These are phyloP conservation scores for Stenolophus ochropezus DNA, from an alignment of 2,888 invertebrate genomes.

Conservation along the genomic window DNA sequence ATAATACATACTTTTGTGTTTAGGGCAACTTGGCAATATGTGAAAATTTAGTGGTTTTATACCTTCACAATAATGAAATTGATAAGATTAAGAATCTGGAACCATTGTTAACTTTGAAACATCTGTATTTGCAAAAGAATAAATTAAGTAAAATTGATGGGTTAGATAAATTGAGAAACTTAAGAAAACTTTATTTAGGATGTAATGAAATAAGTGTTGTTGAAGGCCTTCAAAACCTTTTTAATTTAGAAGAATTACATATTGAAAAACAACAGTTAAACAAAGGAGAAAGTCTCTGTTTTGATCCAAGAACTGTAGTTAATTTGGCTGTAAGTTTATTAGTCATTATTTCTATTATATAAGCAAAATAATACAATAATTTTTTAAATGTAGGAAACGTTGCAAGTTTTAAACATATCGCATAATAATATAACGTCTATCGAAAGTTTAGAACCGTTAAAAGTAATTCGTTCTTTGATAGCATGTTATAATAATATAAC, in stretches of 20 bases:
- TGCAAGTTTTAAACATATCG: slow-evolving; percentile 79
- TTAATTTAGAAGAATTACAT: slow-evolving; percentile 79
- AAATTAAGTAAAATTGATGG: slow-evolving; percentile 84
- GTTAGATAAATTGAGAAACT: slow-evolving; percentile 78
- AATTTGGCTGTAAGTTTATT: slow-evolving; percentile 75
- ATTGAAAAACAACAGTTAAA: slow-evolving; percentile 80
- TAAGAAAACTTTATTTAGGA: slow-evolving; percentile 86
- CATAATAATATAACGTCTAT: slow-evolving; percentile 78
- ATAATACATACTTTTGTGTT: slow-evolving; percentile 49
- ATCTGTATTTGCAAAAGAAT: slow-evolving; percentile 88
- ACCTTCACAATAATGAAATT: slow-evolving; percentile 79
- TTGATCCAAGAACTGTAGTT: slow-evolving; percentile 79
- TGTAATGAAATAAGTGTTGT: slow-evolving; percentile 81
- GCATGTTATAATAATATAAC: slow-evolving; percentile 78
- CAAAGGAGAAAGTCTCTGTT: slow-evolving; percentile 77
- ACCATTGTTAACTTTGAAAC: slow-evolving; percentile 75
- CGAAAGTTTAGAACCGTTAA: slow-evolving; percentile 74
- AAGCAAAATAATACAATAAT: not conserved
- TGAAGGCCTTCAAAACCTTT: slow-evolving; percentile 80
- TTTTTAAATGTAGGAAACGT: slow-evolving; percentile 73
- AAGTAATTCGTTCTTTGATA: slow-evolving; percentile 75
- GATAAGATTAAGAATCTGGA: slow-evolving; percentile 76
- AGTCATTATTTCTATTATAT: not conserved
- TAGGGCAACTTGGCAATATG: slow-evolving; percentile 70
- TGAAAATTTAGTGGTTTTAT: slow-evolving; percentile 77